A percentile compares a stretch with the other conserved stretches of the same genome.
Evolutionary conservation across 2,113 vertebrate genomes (phyloP).

Genomic region (Rallus limicola): DNA sequence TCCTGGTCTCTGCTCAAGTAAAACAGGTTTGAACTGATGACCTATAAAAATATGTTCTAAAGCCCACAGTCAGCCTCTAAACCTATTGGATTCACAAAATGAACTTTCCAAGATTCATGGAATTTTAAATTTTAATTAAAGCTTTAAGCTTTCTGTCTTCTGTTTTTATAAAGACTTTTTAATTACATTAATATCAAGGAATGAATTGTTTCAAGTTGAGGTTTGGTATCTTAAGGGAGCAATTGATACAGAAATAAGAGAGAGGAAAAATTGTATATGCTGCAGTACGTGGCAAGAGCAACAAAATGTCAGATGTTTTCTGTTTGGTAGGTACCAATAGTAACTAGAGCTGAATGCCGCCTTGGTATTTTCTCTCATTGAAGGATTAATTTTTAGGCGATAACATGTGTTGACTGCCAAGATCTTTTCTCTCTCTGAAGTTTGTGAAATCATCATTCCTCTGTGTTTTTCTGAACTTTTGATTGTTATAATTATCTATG

Average conservation of each 20-base stretch:
- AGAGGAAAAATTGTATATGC: not conserved
- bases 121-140: conserved; percentile 4
- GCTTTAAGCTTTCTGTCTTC: not conserved
- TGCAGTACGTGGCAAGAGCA: not conserved
- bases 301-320: not conserved
- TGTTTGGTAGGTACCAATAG: conserved; percentile 28
- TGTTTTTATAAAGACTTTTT: not conserved
- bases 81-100: not conserved
- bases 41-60: conserved; percentile 11
- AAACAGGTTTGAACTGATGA: conserved; percentile 28
- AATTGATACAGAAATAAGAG: not conserved
- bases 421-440: not conserved
- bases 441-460: not conserved
- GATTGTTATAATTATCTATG: not conserved
- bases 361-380: not conserved
- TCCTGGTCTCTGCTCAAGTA: conserved; percentile 14
- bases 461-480: not conserved
- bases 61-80: not conserved
- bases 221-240: not conserved
- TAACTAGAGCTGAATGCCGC: not conserved
- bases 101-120: not conserved
- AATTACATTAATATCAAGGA: not conserved
- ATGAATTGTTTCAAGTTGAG: not conserved
- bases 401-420: not conserved
- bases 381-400: not conserved